Conservation (phyloP, 1,140 invertebrate species). For the Cyclina sinensis region DNA sequence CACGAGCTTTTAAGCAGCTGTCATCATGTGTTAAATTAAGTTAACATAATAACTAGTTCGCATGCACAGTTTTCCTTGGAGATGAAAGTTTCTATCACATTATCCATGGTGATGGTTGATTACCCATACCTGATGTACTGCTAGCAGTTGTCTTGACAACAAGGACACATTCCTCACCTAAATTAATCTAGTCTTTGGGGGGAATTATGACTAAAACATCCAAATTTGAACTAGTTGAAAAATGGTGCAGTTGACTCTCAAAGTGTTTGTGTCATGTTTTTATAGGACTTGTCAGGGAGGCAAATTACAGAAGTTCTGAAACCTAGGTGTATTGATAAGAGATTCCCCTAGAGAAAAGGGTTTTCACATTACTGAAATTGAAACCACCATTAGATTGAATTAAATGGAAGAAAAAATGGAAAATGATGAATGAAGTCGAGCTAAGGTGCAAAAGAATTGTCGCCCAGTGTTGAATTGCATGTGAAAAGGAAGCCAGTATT, state of each 20-base stretch:
- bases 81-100: neutral
- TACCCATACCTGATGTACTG: neutral
- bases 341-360: neutral
- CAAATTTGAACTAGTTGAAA: conserved; percentile 40
- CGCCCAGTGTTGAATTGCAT: too few species aligned
- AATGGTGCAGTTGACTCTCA: neutral
- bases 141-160: neutral
- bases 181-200: conserved; percentile 43
- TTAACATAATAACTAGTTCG: conserved; percentile 13
- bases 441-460: too few species aligned
- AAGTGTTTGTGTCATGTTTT: conserved; percentile 18
- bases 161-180: neutral
- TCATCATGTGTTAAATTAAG: too few species aligned
- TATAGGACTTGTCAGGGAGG: neutral
- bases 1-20: too few species aligned
- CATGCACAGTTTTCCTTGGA: neutral
- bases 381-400: neutral
- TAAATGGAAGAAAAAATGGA: neutral
- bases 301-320: neutral
- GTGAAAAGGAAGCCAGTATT: too few species aligned
- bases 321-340: neutral
- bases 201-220: conserved; percentile 37
- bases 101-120: neutral
- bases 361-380: neutral
- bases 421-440: too few species aligned